Evolutionary conservation across 2,113 vertebrate genomes (phyloP), one percentile per base, ranked within the genome.

Genomic region (Diglossa brunneiventris): DNA sequence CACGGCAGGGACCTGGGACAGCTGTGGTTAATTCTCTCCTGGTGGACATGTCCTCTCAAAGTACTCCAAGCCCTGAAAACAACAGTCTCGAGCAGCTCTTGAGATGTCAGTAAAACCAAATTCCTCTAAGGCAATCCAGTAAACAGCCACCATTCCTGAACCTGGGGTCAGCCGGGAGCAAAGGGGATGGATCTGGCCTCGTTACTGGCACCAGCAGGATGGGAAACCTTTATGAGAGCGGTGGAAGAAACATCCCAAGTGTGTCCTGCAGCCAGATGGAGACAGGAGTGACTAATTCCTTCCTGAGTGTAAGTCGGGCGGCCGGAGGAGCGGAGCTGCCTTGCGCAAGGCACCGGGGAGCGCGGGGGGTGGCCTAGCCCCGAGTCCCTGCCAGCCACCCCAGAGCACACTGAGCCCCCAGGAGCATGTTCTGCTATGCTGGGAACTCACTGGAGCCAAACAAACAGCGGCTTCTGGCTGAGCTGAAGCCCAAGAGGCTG

Each of bases 161-260:
- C 33, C 0, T 20, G 56, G 68, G 75, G 37, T 58, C 3, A 0
- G 50, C 0, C 0, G 1, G 44, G 55, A 73, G 42, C 44, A 67
- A 81, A 87, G 66, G n/a, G 56, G 19, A 64, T 1, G 6, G 83
- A 69, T 53, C 58, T 1, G 2, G 23, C 49, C 69, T 78, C 0
- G 0, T 23, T 75, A n/a, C 70, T 79, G 91, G 81, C 83, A 68
- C 78, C 3, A 0, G 28, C 0, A 5, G 50, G 69, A n/a, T 79
- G 89, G 84, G 81, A 73, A 91, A 24, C 67, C 63, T 87, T 76
- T 2, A 1, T 33, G 55, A 87, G 17, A 44, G 46, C 0, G 3
- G 55, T 80, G 68, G 21, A 53, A 86, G 79, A 70, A 90, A 79
- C 42, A 85, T 69, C 53, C 42, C 55, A 14, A 95, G 77, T 0